phyloP scores from a whole-genome alignment of 1,140 invertebrate species.

The Drosophila sp. region DNA sequence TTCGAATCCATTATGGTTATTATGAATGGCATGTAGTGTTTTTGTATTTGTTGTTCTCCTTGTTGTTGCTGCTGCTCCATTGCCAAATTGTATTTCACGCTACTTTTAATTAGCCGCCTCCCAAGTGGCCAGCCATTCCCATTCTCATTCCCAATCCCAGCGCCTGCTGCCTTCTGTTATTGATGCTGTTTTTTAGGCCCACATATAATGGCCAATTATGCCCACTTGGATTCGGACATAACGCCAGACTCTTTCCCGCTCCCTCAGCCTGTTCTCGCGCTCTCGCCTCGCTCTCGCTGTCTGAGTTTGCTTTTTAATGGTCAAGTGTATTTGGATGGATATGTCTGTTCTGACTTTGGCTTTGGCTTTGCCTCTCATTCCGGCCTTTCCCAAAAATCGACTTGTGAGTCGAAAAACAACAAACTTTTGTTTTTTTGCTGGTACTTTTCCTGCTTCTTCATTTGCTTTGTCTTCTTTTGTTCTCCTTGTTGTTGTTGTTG shows the following conservation, averaged over 20 bases:
- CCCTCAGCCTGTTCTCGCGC: neutral
- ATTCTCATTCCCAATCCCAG: neutral
- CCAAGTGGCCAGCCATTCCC: constrained; percentile 14
- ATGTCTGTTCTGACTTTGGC: constrained; percentile 20
- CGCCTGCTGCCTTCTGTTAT: constrained; percentile 17
- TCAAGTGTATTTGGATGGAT: constrained; percentile 68
- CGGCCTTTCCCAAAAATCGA: constrained; percentile 52
- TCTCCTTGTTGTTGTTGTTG: constrained; percentile 5
- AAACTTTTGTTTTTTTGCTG: constrained; percentile 26
- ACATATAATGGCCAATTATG: constrained; percentile 78
- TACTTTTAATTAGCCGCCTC: constrained; percentile 75
- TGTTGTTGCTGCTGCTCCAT: constrained; percentile 24
- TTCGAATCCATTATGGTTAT: constrained; percentile 57
- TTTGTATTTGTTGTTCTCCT: constrained; percentile 13
- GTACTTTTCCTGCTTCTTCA: constrained; percentile 55
- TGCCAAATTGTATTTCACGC: constrained; percentile 71
- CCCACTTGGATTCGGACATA: constrained; percentile 56
- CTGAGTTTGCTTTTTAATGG: constrained; percentile 62
- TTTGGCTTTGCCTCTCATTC: constrained; percentile 16
- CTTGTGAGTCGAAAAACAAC: constrained; percentile 35
- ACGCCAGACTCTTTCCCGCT: constrained; percentile 11
- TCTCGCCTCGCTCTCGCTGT: constrained; percentile 1
- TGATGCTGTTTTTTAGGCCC: constrained; percentile 54
- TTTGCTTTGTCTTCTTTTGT: constrained; percentile 14
- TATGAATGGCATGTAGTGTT: constrained; percentile 35